Evolutionary conservation across 2,113 vertebrate species (phyloP), one percentile per base, ranked within the genome.

Genomic region (Dasypus novemcinctus): DNA sequence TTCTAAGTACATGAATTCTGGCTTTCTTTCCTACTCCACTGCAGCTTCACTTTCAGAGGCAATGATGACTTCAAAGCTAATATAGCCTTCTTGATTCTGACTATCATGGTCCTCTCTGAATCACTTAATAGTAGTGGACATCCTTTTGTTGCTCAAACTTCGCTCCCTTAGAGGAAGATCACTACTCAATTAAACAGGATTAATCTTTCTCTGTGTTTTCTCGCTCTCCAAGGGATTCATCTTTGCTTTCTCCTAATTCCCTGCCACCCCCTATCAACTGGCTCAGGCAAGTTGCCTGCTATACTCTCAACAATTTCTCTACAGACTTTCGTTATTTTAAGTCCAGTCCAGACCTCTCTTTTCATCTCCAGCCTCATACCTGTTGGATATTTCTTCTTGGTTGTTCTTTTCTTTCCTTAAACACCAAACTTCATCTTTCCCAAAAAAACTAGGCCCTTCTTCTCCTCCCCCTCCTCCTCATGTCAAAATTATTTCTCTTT

Each of bases 251-350:
- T 38, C 86, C 49, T 76, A 27, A 27, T 25, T 29, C 18, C 1
- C 10, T 25, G 41, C 4, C 4, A 46, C 3, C 25, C 63, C 54
- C 21, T 14, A 59, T 74, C 52, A 41, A 61, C 7, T 75, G 49
- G 27, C 8, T 95, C 49, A 36, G 54, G 38, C 61, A 64, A 76
- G 29, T 46, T 66, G 63, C 38, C 38, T 82, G 43, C 17, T 72
- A 83, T 59, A 66, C 69, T 87, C 18, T 90, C 17, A 64, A 49
- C 31, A 90, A 68, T 95, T 78, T 94, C 14, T 90, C 76, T 87
- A 43, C 20, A 52, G 64, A 63, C 10, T 89, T 46, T 75, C 20
- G 25, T n/a, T 46, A 20, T 64, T 91, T 75, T 85, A 64, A 72
- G 27, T 41, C 18, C 68, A 91, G 9, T 59, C 10, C 57, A 80